Base-by-base conservation (phyloP, 2,113 vertebrate species). In the Capreolus pygargus region DNA sequence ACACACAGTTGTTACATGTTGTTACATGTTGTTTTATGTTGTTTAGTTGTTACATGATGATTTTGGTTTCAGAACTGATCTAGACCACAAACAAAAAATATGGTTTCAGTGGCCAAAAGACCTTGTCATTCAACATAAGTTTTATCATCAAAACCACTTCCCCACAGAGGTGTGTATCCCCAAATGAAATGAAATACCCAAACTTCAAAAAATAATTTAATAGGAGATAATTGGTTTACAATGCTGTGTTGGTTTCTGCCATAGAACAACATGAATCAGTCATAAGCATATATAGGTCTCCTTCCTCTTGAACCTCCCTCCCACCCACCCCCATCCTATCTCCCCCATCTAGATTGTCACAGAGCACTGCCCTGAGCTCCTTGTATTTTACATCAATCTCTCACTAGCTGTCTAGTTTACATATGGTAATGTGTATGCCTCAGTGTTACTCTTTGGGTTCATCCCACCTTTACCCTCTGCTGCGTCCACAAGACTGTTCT, bases 101-200 rank as follows among this genome's bases (percentile, higher is more conserved):
- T 1, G 74, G 27, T 61, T 28, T 83, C 1, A 61, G 36, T 50
- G 60, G 30, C 58, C 55, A 3, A 39, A 93, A 64, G 36, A 2
- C 6, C 8, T 79, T 78, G 74, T 89, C 10, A 76, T 86, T 45
- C 43, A 96, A 33, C 7, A 4, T 33, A 54, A 78, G 10, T 86
- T 95, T 96, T 58, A 61, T 83, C 52, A 50, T 55, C 79, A 83
- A 97, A 94, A 61, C 30, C 33, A 74, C 17, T 86, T 97, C 28
- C 30, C 30, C 36, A 74, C 0, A 79, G 50, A 90, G 83, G 28
- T 57, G 43, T 28, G 95, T 57, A 45, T 78, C 10, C 25, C 85
- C 58, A 54, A 78, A 45, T 78, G 85, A 89, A 87, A 82, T n/a
- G 67, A 93, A 89, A 78, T 45, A 70, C 5, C 5, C n/a, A 70